Conservation (phyloP, 2,113 vertebrate genomes). For the Tyto alba region DNA sequence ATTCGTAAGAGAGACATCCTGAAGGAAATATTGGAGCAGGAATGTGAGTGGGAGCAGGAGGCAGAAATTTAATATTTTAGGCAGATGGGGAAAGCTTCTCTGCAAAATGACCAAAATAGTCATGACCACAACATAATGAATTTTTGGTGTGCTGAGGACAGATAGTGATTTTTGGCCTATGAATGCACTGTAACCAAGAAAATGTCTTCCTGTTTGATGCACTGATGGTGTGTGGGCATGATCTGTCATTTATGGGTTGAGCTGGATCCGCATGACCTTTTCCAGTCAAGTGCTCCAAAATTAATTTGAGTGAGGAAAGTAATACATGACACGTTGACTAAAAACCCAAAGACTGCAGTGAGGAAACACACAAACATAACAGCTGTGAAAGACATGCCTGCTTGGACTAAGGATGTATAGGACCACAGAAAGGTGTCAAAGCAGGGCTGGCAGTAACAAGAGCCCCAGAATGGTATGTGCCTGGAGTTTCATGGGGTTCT, state of each 20-base stretch:
- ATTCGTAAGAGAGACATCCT: neutral
- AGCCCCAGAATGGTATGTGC: neutral
- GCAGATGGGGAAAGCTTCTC: neutral
- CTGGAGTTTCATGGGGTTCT: neutral
- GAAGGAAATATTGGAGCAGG: constrained; percentile 22
- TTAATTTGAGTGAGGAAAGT: neutral
- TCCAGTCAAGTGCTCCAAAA: constrained; percentile 20
- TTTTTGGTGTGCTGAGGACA: neutral
- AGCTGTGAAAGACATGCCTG: neutral
- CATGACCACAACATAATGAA: neutral
- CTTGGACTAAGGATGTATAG: neutral
- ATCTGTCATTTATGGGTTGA: constrained; percentile 38
- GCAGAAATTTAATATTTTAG: constrained; percentile 24
- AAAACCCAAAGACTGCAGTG: neutral
- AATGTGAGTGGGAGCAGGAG: constrained; percentile 19
- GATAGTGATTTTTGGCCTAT: constrained; percentile 4
- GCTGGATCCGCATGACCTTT: constrained; percentile 37
- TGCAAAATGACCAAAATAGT: constrained; percentile 23
- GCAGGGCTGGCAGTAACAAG: neutral
- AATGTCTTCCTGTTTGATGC: constrained; percentile 27
- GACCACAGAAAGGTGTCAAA: neutral
- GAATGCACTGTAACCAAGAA: neutral
- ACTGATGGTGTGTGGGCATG: constrained; percentile 30
- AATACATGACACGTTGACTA: neutral
- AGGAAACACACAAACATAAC: neutral